These are phyloP conservation scores for Lochmaea capreae DNA, from an alignment of 2,888 invertebrate genomes.

Conservation along the genomic window DNA sequence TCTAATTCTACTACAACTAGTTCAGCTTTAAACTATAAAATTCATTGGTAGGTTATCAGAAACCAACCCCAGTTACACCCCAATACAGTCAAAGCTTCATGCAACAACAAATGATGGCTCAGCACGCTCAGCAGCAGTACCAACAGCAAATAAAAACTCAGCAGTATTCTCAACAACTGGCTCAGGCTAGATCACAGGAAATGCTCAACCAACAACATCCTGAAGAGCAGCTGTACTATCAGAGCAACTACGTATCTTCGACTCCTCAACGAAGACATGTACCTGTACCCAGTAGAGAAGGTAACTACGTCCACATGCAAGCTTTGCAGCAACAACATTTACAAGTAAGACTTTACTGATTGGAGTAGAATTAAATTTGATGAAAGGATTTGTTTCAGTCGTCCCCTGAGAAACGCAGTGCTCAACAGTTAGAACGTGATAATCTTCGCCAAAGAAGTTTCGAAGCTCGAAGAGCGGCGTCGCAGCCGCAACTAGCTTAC, in stretches of 20 bases:
- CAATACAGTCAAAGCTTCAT: constrained; percentile 64
- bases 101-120: constrained; percentile 67
- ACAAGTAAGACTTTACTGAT: constrained; percentile 31
- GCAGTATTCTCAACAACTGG: constrained; percentile 58
- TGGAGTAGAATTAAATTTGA: too few relatives aligned
- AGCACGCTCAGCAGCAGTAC: constrained; percentile 56
- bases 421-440: constrained; percentile 74
- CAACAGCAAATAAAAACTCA: constrained; percentile 56
- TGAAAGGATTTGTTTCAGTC: constrained; percentile 40
- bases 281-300: constrained; percentile 48
- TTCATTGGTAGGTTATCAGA: constrained; percentile 66
- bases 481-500: constrained; percentile 75
- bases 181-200: constrained; percentile 69
- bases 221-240: constrained; percentile 59
- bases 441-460: constrained; percentile 70
- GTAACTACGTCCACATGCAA: constrained; percentile 55
- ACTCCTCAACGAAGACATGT: constrained; percentile 51
- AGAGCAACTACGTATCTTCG: constrained; percentile 54
- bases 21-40: not conserved
- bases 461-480: constrained; percentile 72
- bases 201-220: constrained; percentile 67
- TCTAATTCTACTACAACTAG: too few relatives aligned
- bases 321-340: constrained; percentile 27
- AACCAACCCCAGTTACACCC: constrained; percentile 63
- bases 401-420: constrained; percentile 69